phyloP scores from a whole-genome alignment of 2,797 vertebrate genomes.

The Trematomus bernacchii region DNA sequence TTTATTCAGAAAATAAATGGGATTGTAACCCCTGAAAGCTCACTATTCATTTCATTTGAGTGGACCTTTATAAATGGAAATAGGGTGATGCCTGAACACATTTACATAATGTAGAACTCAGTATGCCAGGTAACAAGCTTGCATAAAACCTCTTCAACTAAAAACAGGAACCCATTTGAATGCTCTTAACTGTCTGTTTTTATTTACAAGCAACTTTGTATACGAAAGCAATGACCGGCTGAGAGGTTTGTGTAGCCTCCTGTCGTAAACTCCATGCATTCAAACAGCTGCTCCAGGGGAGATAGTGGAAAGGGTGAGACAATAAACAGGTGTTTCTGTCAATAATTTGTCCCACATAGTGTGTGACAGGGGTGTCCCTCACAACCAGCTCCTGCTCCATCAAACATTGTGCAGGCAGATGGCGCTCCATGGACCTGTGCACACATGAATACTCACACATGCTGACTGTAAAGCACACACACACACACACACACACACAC shows the following conservation, averaged over 20 bases:
- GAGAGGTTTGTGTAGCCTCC: background rate
- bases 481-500: slow-evolving; percentile 48
- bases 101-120: background rate
- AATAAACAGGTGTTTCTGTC: slow-evolving; percentile 72
- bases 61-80: background rate
- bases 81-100: background rate
- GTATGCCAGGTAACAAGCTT: background rate
- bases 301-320: slow-evolving; percentile 41
- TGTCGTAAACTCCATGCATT: slow-evolving; percentile 33
- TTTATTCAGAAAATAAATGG: background rate
- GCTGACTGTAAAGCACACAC: slow-evolving; percentile 20
- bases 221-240: background rate
- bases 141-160: background rate
- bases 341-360: slow-evolving; percentile 63
- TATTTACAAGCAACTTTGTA: background rate
- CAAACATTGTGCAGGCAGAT: slow-evolving; percentile 78
- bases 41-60: background rate
- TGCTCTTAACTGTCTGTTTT: background rate
- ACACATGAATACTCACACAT: slow-evolving; percentile 48
- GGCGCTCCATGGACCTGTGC: slow-evolving; percentile 75
- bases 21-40: background rate
- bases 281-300: slow-evolving; percentile 41
- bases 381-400: slow-evolving; percentile 69
- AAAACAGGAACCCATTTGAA: background rate
- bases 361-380: slow-evolving; percentile 71